phyloP scores from a whole-genome alignment of 2,797 vertebrate genomes.

The Sebastes trivittatus region DNA sequence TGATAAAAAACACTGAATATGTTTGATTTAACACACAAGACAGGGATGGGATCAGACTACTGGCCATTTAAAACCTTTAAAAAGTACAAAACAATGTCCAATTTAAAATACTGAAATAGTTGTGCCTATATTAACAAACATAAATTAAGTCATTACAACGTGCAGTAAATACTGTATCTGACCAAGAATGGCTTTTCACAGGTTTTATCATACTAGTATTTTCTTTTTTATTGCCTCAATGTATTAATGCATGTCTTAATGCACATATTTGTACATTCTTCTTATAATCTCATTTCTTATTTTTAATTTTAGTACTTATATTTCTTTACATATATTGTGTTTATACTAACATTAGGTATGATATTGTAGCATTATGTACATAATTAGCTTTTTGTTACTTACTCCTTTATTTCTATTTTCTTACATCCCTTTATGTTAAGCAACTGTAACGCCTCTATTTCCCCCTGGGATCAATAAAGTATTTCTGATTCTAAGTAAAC shows the following conservation, averaged over 20 bases:
- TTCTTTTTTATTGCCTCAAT: not conserved
- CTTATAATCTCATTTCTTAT: too few species aligned
- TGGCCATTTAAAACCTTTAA: slow-evolving; percentile 33
- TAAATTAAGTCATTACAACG: not conserved
- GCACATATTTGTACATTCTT: too few species aligned
- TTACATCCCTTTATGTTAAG: too few species aligned
- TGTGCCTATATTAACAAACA: not conserved
- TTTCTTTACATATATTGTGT: too few species aligned
- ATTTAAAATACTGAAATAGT: not conserved
- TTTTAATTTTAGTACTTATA: too few species aligned
- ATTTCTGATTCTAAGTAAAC: too few species aligned
- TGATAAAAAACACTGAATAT: slow-evolving; percentile 8
- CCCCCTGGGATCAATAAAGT: not conserved
- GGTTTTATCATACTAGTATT: not conserved
- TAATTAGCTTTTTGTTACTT: too few species aligned
- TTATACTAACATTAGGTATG: too few species aligned
- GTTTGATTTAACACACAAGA: slow-evolving; percentile 27
- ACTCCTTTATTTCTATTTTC: too few species aligned
- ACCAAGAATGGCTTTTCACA: not conserved
- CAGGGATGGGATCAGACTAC: slow-evolving; percentile 41
- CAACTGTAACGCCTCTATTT: too few species aligned
- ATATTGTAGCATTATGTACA: accelerated
- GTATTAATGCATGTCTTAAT: not conserved
- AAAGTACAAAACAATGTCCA: not conserved
- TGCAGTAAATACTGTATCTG: not conserved